phyloP scores from a whole-genome alignment of 2,888 invertebrate genomes.

The Malthinus flaveolus region DNA sequence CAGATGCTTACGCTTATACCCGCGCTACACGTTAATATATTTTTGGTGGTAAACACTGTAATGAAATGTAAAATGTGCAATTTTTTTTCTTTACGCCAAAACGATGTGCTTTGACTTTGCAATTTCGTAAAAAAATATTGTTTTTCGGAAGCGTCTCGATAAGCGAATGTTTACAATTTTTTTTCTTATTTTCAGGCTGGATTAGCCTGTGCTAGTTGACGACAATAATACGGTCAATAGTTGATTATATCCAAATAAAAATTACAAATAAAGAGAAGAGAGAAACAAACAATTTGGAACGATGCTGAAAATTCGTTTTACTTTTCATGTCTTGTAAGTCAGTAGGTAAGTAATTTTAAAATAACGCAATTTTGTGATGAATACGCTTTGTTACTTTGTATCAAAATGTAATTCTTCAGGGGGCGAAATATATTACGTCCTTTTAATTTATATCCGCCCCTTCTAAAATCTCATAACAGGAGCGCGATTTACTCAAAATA shows the following conservation, averaged over 20 bases:
- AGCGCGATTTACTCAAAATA: too few species aligned
- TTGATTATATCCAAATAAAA: not conserved
- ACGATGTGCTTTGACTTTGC: slow-evolving; percentile 1
- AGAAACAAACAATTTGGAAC: not conserved
- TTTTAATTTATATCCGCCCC: too few species aligned
- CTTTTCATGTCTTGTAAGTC: not conserved
- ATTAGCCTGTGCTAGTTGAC: not conserved
- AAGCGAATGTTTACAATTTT: not conserved
- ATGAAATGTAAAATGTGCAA: slow-evolving; percentile 18
- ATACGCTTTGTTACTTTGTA: too few species aligned
- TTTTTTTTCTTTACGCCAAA: slow-evolving; percentile 14
- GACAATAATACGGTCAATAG: not conserved
- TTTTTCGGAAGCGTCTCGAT: not conserved
- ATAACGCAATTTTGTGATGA: too few species aligned
- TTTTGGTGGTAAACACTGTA: slow-evolving; percentile 16
- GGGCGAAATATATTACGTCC: too few species aligned
- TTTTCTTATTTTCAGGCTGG: not conserved
- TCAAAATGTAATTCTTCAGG: too few species aligned
- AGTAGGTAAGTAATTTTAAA: too few species aligned
- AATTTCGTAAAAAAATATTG: not conserved
- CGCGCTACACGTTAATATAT: slow-evolving; percentile 21
- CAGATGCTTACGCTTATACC: slow-evolving; percentile 27
- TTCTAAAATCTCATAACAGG: too few species aligned
- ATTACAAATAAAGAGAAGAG: not conserved
- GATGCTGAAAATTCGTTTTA: too few species aligned